A percentile compares a stretch with the other conserved stretches of the same genome.
Evolutionary conservation across 2,113 vertebrate genomes (phyloP).

Genomic region (Laticauda colubrina): DNA sequence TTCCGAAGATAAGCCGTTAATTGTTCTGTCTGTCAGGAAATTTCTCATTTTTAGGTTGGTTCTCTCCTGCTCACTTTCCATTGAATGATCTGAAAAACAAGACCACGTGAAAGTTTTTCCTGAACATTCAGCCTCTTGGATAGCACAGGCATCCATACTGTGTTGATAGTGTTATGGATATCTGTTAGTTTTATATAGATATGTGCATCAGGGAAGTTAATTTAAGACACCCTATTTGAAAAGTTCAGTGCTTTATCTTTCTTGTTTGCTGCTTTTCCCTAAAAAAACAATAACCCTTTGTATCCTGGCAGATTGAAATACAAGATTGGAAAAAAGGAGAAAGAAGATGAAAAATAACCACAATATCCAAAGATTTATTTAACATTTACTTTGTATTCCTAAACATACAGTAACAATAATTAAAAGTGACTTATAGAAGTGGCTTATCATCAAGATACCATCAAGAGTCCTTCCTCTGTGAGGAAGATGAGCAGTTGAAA

Average conservation of each 20-base stretch:
- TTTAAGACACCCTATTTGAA: not conserved
- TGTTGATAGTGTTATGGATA: not conserved
- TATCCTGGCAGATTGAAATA: not conserved
- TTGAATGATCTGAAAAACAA: not conserved
- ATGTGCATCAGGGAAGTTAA: not conserved
- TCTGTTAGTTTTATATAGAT: not conserved
- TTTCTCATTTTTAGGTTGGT: not conserved
- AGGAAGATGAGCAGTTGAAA: too few relatives aligned
- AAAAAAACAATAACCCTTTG: not conserved
- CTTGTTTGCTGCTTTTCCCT: not conserved
- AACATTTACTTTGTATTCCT: not conserved
- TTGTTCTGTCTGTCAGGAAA: not conserved
- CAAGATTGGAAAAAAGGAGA: not conserved
- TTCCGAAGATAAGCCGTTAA: not conserved
- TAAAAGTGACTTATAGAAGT: not conserved
- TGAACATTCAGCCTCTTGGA: not conserved
- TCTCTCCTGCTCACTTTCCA: not conserved
- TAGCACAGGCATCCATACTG: not conserved
- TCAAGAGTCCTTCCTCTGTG: not conserved
- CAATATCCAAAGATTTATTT: not conserved
- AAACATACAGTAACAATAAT: not conserved
- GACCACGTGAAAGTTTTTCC: not conserved
- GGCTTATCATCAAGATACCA: not conserved
- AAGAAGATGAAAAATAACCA: not conserved
- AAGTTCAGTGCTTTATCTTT: not conserved